phyloP scores from a whole-genome alignment of 2,888 invertebrate species.

The Limenitis camilla region DNA sequence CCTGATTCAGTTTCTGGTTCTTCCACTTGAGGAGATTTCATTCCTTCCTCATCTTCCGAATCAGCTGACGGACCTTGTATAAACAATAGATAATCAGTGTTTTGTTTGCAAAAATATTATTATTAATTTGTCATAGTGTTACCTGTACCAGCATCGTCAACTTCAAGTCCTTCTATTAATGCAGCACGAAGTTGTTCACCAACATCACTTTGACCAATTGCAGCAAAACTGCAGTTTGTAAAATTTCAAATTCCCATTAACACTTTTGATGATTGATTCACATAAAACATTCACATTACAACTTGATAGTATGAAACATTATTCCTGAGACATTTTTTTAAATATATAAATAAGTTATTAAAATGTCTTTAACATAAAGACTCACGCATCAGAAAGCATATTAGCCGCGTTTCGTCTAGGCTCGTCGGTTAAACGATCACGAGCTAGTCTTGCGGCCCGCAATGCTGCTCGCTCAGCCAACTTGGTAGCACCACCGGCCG shows the following conservation, averaged over 20 bases:
- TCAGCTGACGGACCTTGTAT: conserved; percentile 33
- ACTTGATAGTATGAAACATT: too few species aligned
- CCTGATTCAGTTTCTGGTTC: conserved; percentile 31
- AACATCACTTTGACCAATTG: conserved; percentile 63
- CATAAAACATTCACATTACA: too few species aligned
- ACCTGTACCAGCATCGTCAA: conserved; percentile 26
- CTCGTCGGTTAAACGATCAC: conserved; percentile 51
- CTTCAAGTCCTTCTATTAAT: conserved; percentile 49
- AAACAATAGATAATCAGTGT: too few species aligned
- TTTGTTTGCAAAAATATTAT: background rate
- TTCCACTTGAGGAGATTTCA: conserved; percentile 19
- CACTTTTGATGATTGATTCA: too few species aligned
- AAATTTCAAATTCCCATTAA: too few species aligned
- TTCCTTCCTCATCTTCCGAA: conserved; percentile 46
- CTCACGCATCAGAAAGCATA: conserved; percentile 53
- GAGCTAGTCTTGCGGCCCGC: conserved; percentile 57
- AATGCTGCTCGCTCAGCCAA: conserved; percentile 66
- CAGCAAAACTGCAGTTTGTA: conserved; percentile 45
- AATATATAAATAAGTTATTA: background rate
- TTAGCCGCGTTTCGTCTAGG: conserved; percentile 43
- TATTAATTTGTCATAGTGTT: background rate
- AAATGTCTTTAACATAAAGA: background rate
- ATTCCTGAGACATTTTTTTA: too few species aligned
- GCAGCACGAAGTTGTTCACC: conserved; percentile 62
- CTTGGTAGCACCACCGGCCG: conserved; percentile 50